Evolutionary conservation across 2,113 vertebrate genomes (phyloP).

Genomic region (Sitta europaea): DNA sequence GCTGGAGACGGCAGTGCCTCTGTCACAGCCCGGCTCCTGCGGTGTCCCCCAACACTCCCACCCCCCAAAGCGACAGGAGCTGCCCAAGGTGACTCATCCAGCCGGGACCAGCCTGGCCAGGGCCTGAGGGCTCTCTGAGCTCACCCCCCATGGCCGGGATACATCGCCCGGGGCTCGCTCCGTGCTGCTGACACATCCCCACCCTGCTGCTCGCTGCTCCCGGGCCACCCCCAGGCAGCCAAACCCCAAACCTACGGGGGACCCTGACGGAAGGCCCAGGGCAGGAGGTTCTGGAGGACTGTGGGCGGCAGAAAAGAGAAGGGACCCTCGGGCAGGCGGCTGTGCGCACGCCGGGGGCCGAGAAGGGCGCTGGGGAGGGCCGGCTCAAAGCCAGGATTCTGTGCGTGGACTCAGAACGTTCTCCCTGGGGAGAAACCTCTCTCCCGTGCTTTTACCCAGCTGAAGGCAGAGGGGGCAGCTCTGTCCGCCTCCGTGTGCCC

Average conservation of each 20-base stretch:
- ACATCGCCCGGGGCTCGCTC: background rate
- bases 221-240: background rate
- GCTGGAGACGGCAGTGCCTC: background rate
- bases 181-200: background rate
- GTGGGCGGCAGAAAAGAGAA: background rate
- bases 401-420: background rate
- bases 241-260: background rate
- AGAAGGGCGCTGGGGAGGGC: accelerated
- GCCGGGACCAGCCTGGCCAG: background rate
- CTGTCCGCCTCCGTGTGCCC: background rate
- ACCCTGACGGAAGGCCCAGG: background rate
- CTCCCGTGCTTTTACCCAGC: background rate
- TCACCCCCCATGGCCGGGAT: background rate
- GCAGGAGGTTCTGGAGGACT: background rate
- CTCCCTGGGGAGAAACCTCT: background rate
- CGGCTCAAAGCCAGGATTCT: background rate
- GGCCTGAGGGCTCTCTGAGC: background rate
- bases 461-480: background rate
- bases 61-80: background rate
- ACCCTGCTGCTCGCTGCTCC: accelerated
- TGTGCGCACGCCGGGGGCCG: accelerated
- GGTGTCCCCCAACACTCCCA: accelerated
- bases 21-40: background rate
- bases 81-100: background rate
- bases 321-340: accelerated